phyloP scores from a whole-genome alignment of 1,140 invertebrate genomes.

The Pachypsylla venusta region DNA sequence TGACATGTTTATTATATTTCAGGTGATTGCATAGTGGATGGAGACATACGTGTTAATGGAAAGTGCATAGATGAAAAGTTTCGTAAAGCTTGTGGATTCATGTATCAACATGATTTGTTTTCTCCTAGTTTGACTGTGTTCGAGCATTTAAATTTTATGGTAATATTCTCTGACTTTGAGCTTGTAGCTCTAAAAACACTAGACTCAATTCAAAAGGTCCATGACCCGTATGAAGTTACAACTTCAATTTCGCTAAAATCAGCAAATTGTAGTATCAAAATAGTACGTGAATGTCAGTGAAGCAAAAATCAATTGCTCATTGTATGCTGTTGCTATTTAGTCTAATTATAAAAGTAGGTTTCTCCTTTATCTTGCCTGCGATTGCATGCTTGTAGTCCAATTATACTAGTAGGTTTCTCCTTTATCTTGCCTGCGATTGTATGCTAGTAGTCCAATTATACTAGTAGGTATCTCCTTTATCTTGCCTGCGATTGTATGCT shows the following conservation, averaged over 20 bases:
- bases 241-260: background rate
- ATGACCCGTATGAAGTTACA: background rate
- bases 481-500: too few relatives aligned
- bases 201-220: background rate
- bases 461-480: too few relatives aligned
- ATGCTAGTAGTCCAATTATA: too few relatives aligned
- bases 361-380: too few relatives aligned
- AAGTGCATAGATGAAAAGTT: slow-evolving; percentile 50
- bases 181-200: background rate
- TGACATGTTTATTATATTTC: slow-evolving; percentile 16
- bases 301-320: background rate
- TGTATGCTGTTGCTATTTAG: too few relatives aligned
- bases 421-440: too few relatives aligned
- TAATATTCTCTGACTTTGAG: slow-evolving; percentile 28
- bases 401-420: too few relatives aligned
- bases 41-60: slow-evolving; percentile 59
- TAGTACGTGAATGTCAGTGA: background rate
- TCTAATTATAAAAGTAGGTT: too few relatives aligned
- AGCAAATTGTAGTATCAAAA: background rate
- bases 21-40: slow-evolving; percentile 53
- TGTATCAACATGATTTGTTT: slow-evolving; percentile 88
- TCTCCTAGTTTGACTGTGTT: slow-evolving; percentile 69
- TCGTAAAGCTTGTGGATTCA: slow-evolving; percentile 72
- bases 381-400: too few relatives aligned
- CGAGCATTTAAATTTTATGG: slow-evolving; percentile 84